Percentiles rank a stretch among this genome's conserved stretches.
phyloP scores from a whole-genome alignment of 2,113 vertebrate genomes.

The Pimephales promelas region DNA sequence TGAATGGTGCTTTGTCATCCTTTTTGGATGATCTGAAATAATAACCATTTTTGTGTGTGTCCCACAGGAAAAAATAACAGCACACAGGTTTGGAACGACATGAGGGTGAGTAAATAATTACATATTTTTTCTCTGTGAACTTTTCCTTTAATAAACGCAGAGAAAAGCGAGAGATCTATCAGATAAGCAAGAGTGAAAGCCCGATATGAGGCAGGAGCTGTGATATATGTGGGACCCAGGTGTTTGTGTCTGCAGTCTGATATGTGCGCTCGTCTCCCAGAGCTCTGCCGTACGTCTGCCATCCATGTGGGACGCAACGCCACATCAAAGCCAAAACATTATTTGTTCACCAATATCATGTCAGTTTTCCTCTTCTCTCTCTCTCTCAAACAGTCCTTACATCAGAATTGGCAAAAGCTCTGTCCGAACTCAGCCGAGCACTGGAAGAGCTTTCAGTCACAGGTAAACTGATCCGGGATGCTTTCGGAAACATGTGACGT shows the following conservation, averaged over 20 bases:
- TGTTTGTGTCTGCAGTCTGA: conserved; percentile 17
- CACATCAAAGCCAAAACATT: background rate
- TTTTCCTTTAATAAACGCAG: background rate
- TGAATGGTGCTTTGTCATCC: no score
- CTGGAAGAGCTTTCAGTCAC: background rate
- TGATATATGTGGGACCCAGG: conserved; percentile 34
- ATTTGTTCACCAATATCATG: conserved; percentile 7
- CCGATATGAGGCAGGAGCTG: background rate
- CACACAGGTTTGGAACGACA: background rate
- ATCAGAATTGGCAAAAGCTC: background rate
- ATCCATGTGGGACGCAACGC: background rate
- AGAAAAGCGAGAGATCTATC: background rate
- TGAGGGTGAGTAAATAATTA: background rate
- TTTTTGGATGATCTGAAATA: background rate
- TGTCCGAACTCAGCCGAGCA: background rate
- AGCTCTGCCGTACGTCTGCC: background rate
- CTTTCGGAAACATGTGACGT: background rate
- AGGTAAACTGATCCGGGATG: background rate
- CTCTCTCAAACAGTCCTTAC: background rate
- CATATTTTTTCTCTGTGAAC: background rate
- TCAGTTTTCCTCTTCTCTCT: background rate
- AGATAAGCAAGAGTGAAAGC: background rate
- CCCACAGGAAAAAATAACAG: background rate
- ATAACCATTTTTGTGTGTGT: background rate
- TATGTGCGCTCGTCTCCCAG: conserved; percentile 2